phyloP scores from a whole-genome alignment of 2,888 invertebrate genomes.

The Endotricha flammealis region DNA sequence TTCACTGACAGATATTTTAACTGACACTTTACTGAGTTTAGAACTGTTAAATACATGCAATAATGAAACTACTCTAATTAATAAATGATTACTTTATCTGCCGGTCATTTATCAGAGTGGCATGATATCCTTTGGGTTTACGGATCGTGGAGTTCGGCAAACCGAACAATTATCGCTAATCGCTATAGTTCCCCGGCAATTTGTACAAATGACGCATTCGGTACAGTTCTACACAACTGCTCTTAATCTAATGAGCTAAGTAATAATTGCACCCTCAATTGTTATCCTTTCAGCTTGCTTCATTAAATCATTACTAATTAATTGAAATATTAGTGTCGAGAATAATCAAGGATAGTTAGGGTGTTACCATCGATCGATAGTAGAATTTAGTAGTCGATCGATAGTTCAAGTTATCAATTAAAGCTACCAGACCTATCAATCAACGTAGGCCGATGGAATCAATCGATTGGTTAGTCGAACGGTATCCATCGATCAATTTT shows the following conservation, averaged over 20 bases:
- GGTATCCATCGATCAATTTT: too few species aligned
- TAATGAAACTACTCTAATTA: constrained; percentile 1
- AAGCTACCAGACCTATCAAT: too few species aligned
- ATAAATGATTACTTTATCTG: constrained; percentile 5
- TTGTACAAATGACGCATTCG: constrained; percentile 54
- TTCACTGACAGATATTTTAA: too few species aligned
- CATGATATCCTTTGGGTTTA: constrained; percentile 22
- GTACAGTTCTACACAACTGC: constrained; percentile 35
- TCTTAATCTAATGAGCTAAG: constrained; percentile 53
- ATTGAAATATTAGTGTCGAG: background rate
- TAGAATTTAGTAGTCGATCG: too few species aligned
- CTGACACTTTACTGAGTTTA: too few species aligned
- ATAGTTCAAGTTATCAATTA: too few species aligned
- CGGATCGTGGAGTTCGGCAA: constrained; percentile 51
- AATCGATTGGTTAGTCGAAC: too few species aligned
- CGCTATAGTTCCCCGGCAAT: constrained; percentile 58
- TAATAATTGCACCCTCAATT: constrained; percentile 43
- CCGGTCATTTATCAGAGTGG: constrained; percentile 14
- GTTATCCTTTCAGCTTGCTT: constrained; percentile 16
- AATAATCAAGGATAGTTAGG: too few species aligned
- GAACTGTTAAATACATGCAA: too few species aligned
- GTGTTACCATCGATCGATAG: too few species aligned
- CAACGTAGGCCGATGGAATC: too few species aligned
- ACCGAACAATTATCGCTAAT: constrained; percentile 64
- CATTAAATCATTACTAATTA: background rate